Percentiles rank a stretch among this genome's conserved stretches.
These are phyloP conservation scores for Helarctos malayanus DNA, from an alignment of 2,797 vertebrate genomes.

Conservation along the genomic window DNA sequence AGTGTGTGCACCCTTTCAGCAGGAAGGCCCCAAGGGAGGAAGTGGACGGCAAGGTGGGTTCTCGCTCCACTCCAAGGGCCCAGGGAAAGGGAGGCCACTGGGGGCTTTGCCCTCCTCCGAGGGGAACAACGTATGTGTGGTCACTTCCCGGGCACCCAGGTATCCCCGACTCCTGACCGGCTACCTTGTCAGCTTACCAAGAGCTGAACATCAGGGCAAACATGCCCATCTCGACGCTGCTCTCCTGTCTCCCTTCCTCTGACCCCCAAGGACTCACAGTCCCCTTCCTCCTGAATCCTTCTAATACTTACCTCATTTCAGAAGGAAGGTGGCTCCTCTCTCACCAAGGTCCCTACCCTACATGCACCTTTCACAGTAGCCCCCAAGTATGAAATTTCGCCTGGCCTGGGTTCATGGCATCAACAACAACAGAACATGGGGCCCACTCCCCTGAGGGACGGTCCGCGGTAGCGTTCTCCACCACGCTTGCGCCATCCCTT, in stretches of 20 bases:
- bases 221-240: neutral
- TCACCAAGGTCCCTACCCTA: neutral
- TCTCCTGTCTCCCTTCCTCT: neutral
- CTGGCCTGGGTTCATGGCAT: constrained; percentile 68
- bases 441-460: constrained; percentile 66
- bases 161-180: neutral
- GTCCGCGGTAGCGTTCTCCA: neutral
- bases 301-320: neutral
- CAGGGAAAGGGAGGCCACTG: neutral
- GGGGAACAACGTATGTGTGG: too few species aligned
- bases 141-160: neutral
- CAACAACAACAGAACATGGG: constrained; percentile 74
- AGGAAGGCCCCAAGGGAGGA: neutral
- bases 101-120: neutral
- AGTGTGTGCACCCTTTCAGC: neutral
- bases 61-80: neutral
- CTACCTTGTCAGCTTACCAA: neutral
- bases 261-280: neutral
- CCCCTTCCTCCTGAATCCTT: neutral
- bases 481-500: neutral
- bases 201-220: neutral
- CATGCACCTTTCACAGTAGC: neutral
- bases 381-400: constrained; percentile 74
- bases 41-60: neutral
- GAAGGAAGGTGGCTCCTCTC: neutral